These are phyloP conservation scores for Mobula hypostoma DNA, from an alignment of 2,113 vertebrate genomes.

Conservation along the genomic window DNA sequence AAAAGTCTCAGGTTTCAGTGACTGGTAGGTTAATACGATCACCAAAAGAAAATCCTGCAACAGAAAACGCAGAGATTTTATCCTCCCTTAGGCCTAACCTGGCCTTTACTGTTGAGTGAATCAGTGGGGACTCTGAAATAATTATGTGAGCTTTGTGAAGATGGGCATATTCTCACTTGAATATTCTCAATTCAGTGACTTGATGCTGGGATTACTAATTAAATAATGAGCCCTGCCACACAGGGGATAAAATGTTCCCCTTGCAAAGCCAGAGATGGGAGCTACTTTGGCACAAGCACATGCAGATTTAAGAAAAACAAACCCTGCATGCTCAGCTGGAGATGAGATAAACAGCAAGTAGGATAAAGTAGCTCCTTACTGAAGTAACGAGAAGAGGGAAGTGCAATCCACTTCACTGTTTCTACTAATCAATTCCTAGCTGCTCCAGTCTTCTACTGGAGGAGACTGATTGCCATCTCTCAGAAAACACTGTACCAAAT, in stretches of 20 bases:
- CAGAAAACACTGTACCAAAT: no score
- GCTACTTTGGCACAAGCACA: neutral
- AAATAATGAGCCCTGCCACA: constrained; percentile 24
- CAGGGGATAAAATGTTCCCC: neutral
- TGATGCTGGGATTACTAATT: constrained; percentile 8
- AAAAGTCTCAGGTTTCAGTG: neutral
- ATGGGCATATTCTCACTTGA: constrained; percentile 13
- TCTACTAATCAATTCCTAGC: no score
- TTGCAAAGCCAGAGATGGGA: neutral
- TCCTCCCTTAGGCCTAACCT: neutral
- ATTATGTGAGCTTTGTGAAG: neutral
- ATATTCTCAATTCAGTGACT: constrained; percentile 2
- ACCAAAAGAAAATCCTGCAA: neutral
- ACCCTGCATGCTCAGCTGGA: no score
- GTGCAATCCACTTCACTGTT: no score
- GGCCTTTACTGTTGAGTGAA: neutral
- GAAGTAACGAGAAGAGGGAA: no score
- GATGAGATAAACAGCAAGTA: no score
- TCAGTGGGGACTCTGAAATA: constrained; percentile 20
- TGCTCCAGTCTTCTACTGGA: no score
- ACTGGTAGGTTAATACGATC: neutral
- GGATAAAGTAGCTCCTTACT: no score
- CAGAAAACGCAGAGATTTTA: neutral
- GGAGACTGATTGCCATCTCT: no score
- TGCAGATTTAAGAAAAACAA: neutral